A percentile compares a stretch with the other conserved stretches of the same genome.
Evolutionary conservation across 2,888 invertebrate species (phyloP).

Genomic region (Melanostoma scalare): DNA sequence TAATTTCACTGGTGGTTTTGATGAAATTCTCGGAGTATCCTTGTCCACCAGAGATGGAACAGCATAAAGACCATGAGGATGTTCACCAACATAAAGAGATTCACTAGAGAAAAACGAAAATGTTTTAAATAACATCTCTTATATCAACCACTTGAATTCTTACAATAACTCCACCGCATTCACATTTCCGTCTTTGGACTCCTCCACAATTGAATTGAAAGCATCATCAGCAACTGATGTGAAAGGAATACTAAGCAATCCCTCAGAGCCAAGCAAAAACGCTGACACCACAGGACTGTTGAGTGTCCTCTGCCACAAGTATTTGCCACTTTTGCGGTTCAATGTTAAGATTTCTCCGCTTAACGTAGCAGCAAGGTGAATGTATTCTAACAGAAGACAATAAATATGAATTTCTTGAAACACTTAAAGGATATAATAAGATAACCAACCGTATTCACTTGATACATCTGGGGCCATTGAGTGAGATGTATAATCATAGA

Average conservation of each 20-base stretch:
- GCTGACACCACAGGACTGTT: constrained; percentile 95
- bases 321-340: constrained; percentile 89
- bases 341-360: constrained; percentile 93
- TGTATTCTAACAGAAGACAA: constrained; percentile 85
- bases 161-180: constrained; percentile 86
- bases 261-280: constrained; percentile 89
- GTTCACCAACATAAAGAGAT: constrained; percentile 96
- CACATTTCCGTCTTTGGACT: constrained; percentile 85
- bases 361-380: constrained; percentile 95
- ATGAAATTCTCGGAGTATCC: constrained; percentile 91
- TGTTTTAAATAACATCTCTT: not conserved
- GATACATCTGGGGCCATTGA: constrained; percentile 90
- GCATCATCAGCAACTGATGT: constrained; percentile 95
- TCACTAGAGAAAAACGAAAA: constrained; percentile 85
- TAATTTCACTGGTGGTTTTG: constrained; percentile 87
- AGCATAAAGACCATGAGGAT: constrained; percentile 92
- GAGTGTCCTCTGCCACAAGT: constrained; percentile 94
- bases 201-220: constrained; percentile 87
- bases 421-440: not conserved
- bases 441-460: constrained; percentile 89
- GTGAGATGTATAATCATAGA: constrained; percentile 95
- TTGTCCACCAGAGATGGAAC: constrained; percentile 96
- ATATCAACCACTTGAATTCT: constrained; percentile 75
- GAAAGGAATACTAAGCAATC: constrained; percentile 92
- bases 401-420: not conserved